These are phyloP conservation scores for Caretta caretta DNA, from an alignment of 2,113 vertebrate species.

Conservation along the genomic window DNA sequence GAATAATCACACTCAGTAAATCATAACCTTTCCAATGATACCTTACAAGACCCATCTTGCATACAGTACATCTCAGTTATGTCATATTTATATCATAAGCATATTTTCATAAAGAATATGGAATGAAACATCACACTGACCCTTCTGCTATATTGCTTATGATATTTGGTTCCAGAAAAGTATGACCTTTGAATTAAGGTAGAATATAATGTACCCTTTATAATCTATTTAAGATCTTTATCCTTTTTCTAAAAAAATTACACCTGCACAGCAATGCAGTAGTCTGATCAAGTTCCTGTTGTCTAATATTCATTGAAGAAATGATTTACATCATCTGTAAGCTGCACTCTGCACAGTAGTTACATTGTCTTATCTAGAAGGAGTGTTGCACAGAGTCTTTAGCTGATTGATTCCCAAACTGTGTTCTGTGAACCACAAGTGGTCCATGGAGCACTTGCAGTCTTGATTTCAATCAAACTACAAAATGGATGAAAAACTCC, in stretches of 20 bases:
- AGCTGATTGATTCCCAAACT: not conserved
- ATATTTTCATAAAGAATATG: too few relatives aligned
- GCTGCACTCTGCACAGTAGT: not conserved
- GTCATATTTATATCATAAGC: too few relatives aligned
- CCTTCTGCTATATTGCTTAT: not conserved
- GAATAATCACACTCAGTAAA: too few relatives aligned
- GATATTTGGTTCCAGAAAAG: slow-evolving; percentile 20
- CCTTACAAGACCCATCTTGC: too few relatives aligned
- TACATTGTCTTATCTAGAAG: not conserved
- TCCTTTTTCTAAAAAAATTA: not conserved
- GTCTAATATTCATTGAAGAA: not conserved
- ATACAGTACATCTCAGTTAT: too few relatives aligned
- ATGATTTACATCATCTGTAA: not conserved
- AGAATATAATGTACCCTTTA: not conserved
- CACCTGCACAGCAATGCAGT: not conserved
- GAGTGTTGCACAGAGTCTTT: rapidly evolving
- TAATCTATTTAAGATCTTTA: not conserved
- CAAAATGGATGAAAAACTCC: not conserved
- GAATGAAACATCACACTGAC: too few relatives aligned
- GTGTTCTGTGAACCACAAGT: not conserved
- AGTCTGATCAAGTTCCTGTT: slow-evolving; percentile 12
- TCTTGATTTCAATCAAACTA: not conserved
- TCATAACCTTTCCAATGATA: too few relatives aligned
- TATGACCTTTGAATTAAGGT: not conserved
- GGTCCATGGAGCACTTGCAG: not conserved